phyloP scores from a whole-genome alignment of 35 echinoderm and acorn worm species.

The Ptychodera flava region DNA sequence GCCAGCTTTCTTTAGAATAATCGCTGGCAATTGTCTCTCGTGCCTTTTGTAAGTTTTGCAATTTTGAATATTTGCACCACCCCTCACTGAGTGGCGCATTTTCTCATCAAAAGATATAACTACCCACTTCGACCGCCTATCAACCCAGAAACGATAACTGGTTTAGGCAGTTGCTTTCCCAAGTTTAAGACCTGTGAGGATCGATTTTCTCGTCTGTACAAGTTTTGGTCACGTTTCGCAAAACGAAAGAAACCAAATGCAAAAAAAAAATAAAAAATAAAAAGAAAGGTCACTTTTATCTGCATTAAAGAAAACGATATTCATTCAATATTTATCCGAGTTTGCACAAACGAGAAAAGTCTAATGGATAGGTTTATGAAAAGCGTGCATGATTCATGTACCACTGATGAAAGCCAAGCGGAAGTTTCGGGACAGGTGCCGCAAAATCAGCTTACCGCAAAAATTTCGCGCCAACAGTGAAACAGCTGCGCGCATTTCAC shows the following conservation, averaged over 20 bases:
- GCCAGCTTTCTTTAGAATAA: too few species aligned
- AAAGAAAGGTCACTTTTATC: background rate
- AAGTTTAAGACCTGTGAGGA: background rate
- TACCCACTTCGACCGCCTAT: background rate
- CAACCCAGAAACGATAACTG: too few species aligned
- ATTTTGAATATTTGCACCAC: too few species aligned
- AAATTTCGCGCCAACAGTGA: background rate
- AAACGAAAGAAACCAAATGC: background rate
- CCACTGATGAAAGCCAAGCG: background rate
- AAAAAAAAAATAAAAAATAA: background rate
- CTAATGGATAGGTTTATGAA: background rate
- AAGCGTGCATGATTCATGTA: background rate
- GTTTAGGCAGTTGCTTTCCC: too few species aligned
- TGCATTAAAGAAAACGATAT: background rate
- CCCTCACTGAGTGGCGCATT: too few species aligned
- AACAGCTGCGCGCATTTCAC: background rate
- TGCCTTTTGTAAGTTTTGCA: too few species aligned
- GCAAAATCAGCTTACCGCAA: background rate
- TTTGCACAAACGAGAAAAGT: background rate
- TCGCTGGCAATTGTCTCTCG: too few species aligned
- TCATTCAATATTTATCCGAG: background rate
- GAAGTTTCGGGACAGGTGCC: background rate
- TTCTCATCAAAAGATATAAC: background rate
- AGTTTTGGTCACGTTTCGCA: background rate
- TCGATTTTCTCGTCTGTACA: background rate